Base-by-base conservation (phyloP, 1,140 invertebrate genomes). In the Musca domestica region DNA sequence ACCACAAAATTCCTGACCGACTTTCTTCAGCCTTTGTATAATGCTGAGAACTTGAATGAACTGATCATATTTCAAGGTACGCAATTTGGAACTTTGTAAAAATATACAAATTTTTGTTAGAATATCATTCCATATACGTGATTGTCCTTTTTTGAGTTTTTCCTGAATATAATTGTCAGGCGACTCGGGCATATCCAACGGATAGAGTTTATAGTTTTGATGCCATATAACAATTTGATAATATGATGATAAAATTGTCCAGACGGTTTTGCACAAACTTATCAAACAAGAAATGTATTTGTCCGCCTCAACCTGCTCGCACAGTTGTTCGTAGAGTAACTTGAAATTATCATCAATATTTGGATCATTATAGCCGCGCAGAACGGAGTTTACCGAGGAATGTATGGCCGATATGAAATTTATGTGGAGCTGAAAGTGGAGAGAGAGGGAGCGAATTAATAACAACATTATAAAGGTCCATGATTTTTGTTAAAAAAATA, bases 331-430 rank as follows among this genome's bases (percentile, higher is more conserved):
- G 72, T 93, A 95, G 69, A 93, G 91, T 73, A 89, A 85, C 71
- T 92, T 92, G 20, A 87, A 83, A 69, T 88, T 86, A 72, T 90
- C 88, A 64, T 87, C 86, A 41, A 87, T 84, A 20, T 78, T 85
- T 5, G 88, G 81, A 73, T 89, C 87, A 25, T 90, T 87, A 80
- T 92, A 94, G 0, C 87, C 87, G 67, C 91, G 87, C 0, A 96
- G 85, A 7, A 92, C 88, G 30, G 87, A 88, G 51, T 95, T 90
- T 0, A 95, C 92, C 12, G 90, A 91, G 74, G 94, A 95, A 73
- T 98, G 95, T 63, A 98, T 93, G 0, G 94, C 92, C 56, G 93
- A 96, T 0, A 94, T 92, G 81, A 96, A 96, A 82, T 98, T 95
- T 89, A 99, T 96, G 70, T 93, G 90, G 46, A 96, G 81, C 81